A percentile compares a stretch with the other conserved stretches of the same genome.
These are phyloP conservation scores for Columba livia DNA, from an alignment of 2,113 vertebrate genomes.

Conservation along the genomic window DNA sequence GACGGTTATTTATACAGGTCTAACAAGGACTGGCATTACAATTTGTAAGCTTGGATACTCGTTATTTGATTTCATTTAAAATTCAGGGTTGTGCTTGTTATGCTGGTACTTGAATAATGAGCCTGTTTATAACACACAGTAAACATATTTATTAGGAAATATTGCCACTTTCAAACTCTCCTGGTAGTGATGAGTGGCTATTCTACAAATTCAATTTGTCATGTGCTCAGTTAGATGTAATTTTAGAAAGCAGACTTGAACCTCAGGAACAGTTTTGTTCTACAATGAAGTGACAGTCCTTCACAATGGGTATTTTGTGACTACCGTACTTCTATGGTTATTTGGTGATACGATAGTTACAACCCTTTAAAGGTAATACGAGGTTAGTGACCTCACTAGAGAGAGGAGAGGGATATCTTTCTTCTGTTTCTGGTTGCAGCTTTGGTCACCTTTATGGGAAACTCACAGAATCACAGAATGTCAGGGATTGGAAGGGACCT, in stretches of 20 bases:
- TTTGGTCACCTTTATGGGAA: not conserved
- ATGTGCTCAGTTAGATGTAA: not conserved
- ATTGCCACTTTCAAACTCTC: not conserved
- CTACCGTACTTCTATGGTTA: not conserved
- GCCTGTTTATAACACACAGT: not conserved
- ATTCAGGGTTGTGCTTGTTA: rapidly evolving
- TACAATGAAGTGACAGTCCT: not conserved
- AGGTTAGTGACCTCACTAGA: not conserved
- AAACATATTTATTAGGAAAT: not conserved
- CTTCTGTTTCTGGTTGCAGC: not conserved
- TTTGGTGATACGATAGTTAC: not conserved
- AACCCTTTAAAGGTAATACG: not conserved
- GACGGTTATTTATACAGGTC: not conserved
- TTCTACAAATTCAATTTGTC: not conserved
- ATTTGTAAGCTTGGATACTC: not conserved
- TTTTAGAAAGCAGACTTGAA: not conserved
- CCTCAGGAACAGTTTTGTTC: not conserved
- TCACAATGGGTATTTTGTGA: not conserved
- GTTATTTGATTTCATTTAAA: not conserved
- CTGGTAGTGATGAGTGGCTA: not conserved
- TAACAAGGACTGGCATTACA: not conserved
- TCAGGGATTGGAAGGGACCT: no score
- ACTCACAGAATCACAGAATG: no score
- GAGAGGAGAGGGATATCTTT: not conserved
- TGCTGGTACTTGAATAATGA: not conserved